These are phyloP conservation scores for Balaeniceps rex DNA, from an alignment of 2,113 vertebrate species.

Conservation along the genomic window DNA sequence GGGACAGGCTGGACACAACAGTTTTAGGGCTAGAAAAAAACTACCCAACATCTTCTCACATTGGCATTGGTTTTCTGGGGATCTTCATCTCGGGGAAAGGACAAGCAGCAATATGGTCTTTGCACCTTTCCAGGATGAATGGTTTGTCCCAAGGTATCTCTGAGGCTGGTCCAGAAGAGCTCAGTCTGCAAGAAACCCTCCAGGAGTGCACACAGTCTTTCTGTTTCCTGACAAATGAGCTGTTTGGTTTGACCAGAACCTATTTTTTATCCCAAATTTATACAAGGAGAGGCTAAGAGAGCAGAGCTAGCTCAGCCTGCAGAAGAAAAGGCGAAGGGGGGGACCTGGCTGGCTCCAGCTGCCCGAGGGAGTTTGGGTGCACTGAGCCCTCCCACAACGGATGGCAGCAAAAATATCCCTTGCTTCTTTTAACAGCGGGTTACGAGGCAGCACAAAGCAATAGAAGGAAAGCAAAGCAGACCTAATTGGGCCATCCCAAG, in stretches of 20 bases:
- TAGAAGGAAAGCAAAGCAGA: not conserved
- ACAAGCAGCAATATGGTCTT: not conserved
- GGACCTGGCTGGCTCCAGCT: not conserved
- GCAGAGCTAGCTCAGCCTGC: not conserved
- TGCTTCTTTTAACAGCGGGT: rapidly evolving
- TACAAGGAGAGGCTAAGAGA: not conserved
- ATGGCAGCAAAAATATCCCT: not conserved
- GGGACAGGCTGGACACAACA: not conserved
- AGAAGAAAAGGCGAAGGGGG: not conserved
- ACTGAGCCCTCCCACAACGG: rapidly evolving
- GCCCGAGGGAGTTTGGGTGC: rapidly evolving
- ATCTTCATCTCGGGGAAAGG: not conserved
- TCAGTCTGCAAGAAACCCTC: not conserved
- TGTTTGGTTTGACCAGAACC: not conserved
- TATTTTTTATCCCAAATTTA: not conserved
- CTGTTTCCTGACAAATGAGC: not conserved
- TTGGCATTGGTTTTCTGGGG: not conserved
- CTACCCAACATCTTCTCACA: not conserved
- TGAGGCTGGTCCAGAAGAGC: not conserved
- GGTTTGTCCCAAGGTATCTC: not conserved
- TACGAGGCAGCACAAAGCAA: not conserved
- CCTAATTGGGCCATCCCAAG: not conserved
- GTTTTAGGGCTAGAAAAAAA: not conserved
- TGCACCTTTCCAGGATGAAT: not conserved
- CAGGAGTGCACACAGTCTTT: not conserved